Evolutionary conservation across 2,888 invertebrate genomes (phyloP), one percentile per base, ranked within the genome.

Genomic region (Eristalinus sepulchralis): DNA sequence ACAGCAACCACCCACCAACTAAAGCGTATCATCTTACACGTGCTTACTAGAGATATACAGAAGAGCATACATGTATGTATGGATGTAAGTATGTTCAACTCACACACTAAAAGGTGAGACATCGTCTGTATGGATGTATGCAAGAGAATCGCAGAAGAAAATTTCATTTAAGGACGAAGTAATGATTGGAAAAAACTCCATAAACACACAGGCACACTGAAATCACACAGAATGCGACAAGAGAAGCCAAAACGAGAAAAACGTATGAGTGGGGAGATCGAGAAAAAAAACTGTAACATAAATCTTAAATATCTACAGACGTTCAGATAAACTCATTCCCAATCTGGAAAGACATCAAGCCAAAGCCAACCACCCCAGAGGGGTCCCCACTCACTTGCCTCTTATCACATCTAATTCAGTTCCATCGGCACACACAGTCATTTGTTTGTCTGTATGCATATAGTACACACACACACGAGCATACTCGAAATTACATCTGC

Each of bases 291-390:
- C 59, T 27, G 59, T 20, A 68, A 82, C 66, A 75, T 71, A 86
- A 83, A 83, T 86, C 85, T 72, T 70, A 83, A 83, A 79, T 83
- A 79, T 75, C 86, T 79, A 83, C 86, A 86, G 78, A 75, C 78
- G 83, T 78, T 53, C 64, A 70, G 78, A 83, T 83, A 83, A 86
- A 83, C 83, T 86, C 86, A 83, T 83, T 86, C 78, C 62, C 73
- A 86, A 75, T 83, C 73, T 79, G 71, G 55, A 67, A 82, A 83
- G 73, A 9, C 27, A 27, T 27, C 27, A 39, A n/a, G 17, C 73
- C 68, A 82, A 70, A 86, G 66, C 70, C 72, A 62, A 67, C 70
- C 60, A 13, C 66, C 22, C 67, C 39, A 13, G 3, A 31, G 36
- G 13, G 33, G 53, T n/a, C 76, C 71, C 27, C 60, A 59, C 62